These are phyloP conservation scores for Apotomis betuletana DNA, from an alignment of 2,888 invertebrate species.

Conservation along the genomic window DNA sequence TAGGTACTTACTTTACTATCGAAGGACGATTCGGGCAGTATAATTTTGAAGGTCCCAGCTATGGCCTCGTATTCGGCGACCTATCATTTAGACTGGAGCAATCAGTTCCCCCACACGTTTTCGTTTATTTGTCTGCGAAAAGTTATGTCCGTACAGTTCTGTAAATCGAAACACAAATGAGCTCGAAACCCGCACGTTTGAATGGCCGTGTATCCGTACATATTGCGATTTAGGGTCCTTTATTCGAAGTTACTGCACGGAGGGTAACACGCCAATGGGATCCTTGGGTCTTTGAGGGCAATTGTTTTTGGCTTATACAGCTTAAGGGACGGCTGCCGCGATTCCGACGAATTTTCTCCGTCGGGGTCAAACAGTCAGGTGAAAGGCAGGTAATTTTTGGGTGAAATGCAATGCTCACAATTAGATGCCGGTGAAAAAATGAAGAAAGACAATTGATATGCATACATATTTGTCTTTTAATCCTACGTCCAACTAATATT, in stretches of 20 bases:
- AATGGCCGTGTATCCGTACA: conserved; percentile 24
- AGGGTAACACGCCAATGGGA: conserved; percentile 15
- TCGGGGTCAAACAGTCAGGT: background rate
- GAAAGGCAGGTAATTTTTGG: too few species aligned
- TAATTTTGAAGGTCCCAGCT: too few species aligned
- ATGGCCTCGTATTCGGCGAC: too few species aligned
- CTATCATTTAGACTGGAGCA: background rate
- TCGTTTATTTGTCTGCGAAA: background rate
- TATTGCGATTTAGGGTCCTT: conserved; percentile 24
- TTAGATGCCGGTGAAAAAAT: too few species aligned
- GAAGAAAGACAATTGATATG: too few species aligned
- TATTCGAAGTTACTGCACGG: conserved; percentile 15
- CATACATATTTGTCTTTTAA: too few species aligned
- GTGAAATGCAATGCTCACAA: too few species aligned
- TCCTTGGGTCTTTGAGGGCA: conserved; percentile 9
- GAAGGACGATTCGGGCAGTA: too few species aligned
- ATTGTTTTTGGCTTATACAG: conserved; percentile 24
- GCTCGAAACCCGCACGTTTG: conserved; percentile 9
- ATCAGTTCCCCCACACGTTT: conserved; percentile 2
- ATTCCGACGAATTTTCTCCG: background rate
- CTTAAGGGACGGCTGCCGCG: conserved; percentile 19
- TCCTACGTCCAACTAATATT: too few species aligned
- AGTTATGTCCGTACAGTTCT: conserved; percentile 8
- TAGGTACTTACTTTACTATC: too few species aligned
- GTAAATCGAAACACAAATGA: conserved; percentile 19